Conservation (phyloP, 2,888 invertebrate genomes). For the Cryptosula pallasiana region DNA sequence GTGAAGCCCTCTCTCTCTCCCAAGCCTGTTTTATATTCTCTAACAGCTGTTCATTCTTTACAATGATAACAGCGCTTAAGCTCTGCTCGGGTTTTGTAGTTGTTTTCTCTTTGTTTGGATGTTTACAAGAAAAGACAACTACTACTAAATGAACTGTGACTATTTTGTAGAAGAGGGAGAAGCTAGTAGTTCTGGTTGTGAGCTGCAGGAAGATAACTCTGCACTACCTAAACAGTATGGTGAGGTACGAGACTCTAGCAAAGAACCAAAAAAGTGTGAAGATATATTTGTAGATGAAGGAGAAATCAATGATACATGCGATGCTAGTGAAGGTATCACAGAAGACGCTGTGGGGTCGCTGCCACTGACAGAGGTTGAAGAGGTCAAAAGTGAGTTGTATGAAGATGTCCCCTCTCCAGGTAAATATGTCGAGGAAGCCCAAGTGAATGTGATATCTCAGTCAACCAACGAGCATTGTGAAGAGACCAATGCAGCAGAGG, state of each 20-base stretch:
- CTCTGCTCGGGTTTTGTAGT: no score
- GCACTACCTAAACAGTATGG: no score
- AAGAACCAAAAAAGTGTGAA: neutral
- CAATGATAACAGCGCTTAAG: no score
- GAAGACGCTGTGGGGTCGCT: neutral
- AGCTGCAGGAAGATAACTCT: no score
- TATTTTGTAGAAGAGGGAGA: neutral
- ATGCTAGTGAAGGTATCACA: neutral
- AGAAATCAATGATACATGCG: neutral
- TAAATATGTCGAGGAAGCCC: neutral
- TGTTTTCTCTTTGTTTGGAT: neutral
- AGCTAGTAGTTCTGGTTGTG: neutral
- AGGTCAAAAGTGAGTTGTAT: neutral
- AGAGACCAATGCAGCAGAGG: neutral
- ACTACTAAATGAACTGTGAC: no score
- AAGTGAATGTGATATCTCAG: neutral
- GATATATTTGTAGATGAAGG: neutral
- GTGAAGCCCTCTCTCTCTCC: no score
- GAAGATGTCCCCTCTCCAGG: constrained; percentile 15
- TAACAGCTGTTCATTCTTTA: no score
- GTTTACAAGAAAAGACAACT: neutral
- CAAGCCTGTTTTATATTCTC: no score
- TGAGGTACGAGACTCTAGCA: no score
- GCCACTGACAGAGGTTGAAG: neutral
- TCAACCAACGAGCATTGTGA: neutral